Conservation (phyloP, 2,797 vertebrate species). For the Chloroceryle amazona region DNA sequence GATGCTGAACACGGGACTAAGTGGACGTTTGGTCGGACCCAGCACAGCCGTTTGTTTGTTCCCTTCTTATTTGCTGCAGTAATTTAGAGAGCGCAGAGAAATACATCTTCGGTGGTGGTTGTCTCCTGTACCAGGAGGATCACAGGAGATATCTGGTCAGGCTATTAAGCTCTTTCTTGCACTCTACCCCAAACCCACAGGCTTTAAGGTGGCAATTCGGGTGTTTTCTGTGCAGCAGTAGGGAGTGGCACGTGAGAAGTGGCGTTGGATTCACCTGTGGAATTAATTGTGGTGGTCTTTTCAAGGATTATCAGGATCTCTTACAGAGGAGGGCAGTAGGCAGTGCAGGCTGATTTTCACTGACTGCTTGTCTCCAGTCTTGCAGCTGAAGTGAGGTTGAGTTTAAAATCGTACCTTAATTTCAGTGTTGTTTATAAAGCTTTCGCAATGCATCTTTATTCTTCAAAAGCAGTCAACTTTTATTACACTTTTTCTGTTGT, state of each 20-base stretch:
- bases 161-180: rapidly evolving
- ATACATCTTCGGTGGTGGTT: background rate
- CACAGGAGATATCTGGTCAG: rapidly evolving
- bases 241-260: rapidly evolving
- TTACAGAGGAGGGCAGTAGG: background rate
- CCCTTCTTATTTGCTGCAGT: background rate
- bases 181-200: background rate
- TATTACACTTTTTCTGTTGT: constrained; percentile 76
- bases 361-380: background rate
- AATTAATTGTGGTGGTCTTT: background rate
- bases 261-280: background rate
- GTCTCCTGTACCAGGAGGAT: rapidly evolving
- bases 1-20: background rate
- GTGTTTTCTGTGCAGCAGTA: background rate
- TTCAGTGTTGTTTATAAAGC: constrained; percentile 53
- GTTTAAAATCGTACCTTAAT: constrained; percentile 48
- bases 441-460: constrained; percentile 76
- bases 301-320: background rate
- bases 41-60: background rate
- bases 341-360: background rate
- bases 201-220: background rate
- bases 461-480: constrained; percentile 81
- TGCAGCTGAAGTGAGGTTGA: constrained; percentile 24
- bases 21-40: background rate
- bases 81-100: background rate